Base-by-base conservation (phyloP, 2,797 vertebrate genomes). In the Perodicticus potto region DNA sequence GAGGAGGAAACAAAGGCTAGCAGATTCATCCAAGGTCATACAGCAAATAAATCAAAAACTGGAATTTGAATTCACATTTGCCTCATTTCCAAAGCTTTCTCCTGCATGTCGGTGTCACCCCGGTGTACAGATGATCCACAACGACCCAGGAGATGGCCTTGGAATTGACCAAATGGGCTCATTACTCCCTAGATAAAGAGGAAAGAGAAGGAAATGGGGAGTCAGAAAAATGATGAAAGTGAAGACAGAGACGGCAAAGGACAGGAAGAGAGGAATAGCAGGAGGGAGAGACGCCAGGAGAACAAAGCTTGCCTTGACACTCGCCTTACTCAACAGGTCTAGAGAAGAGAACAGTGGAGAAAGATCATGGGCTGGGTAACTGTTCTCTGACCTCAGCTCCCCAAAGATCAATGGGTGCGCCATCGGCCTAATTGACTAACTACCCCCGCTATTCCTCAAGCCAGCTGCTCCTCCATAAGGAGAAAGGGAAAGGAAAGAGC, bases 141-240 rank as follows among this genome's bases (percentile, higher is more conserved):
- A 59, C 19, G 86, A 63, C 23, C 32, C 43, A 69, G 9, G 4
- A 49, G 89, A 89, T 23, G 45, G 70, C 49, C 83, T 84, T 95
- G 88, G 88, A 95, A 93, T 90, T 93, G 88, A 94, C 53, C 94
- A 74, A 89, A 80, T 59, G 72, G 72, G 80, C 63, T 93, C 93
- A 89, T 89, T 91, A 91, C n/a, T 90, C 61, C 53, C 25, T 27
- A 55, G 63, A 95, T 86, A 77, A 93, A n/a, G 14, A 91, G 19
- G 43, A 90, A 93, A 92, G 86, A 91, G 94, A 93, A 77, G 61
- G 40, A 57, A 95, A 89, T 65, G n/a, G 23, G 3, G 10, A 76
- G 53, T 86, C 83, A 14, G 91, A 83, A 94, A 93, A 97, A 93
- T 76, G 93, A 94, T 74, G 84, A 92, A 80, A 94, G 82, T 63